Percentiles rank a stretch among this genome's conserved stretches.
These are phyloP conservation scores for Alviniconcha strummeri DNA, from an alignment of 2,888 invertebrate genomes.

Conservation along the genomic window DNA sequence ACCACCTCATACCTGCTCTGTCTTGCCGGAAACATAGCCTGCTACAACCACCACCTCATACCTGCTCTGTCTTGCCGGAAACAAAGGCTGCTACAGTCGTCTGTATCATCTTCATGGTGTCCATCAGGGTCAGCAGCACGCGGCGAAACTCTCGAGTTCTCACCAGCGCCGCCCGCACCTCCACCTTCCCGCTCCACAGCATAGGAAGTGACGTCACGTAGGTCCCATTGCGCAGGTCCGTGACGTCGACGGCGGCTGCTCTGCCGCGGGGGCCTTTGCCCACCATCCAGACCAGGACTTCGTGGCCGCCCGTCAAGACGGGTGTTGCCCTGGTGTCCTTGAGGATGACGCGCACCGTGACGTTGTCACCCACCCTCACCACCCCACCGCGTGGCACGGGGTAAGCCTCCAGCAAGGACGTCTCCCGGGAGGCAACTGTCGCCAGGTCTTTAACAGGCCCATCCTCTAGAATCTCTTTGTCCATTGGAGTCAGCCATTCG, in stretches of 20 bases:
- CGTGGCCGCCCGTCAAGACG: constrained; percentile 31
- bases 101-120: constrained; percentile 22
- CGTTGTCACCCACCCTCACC: constrained; percentile 25
- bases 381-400: neutral
- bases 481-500: constrained; percentile 2
- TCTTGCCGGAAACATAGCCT: too few relatives aligned
- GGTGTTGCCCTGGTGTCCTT: constrained; percentile 12
- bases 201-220: constrained; percentile 31
- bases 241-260: constrained; percentile 27
- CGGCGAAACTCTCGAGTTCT: constrained; percentile 18
- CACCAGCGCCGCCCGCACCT: constrained; percentile 21
- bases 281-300: constrained; percentile 34
- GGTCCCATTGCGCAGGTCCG: constrained; percentile 37
- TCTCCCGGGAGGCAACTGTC: neutral
- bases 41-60: neutral
- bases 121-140: constrained; percentile 2
- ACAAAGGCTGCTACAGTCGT: neutral
- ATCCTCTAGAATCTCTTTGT: constrained; percentile 7
- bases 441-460: neutral
- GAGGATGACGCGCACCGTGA: constrained; percentile 27
- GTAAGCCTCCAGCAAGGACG: neutral
- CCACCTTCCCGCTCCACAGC: constrained; percentile 20
- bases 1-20: neutral
- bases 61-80: neutral
- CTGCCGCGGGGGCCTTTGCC: neutral